Base-by-base conservation (phyloP, 2,113 vertebrate genomes). In the Trematomus loennbergii region DNA sequence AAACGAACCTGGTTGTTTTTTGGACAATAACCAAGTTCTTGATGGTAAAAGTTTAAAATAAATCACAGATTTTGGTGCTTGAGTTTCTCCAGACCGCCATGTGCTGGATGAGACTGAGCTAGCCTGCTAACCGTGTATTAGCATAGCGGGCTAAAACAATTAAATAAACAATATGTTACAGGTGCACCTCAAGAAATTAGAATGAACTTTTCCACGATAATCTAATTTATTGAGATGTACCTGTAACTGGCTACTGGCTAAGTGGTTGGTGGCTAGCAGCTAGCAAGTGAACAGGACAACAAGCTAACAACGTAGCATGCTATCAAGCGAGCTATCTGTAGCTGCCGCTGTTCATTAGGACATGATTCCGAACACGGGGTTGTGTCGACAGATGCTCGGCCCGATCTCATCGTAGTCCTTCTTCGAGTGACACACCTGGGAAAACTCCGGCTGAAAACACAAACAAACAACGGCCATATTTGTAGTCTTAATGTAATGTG, bases 361-460 rank as follows among this genome's bases (percentile, higher is more conserved):
- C 97, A 97, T 97, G 87, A 97, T 95, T 82, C 97, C 97, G 16
- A 97, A 98, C 81, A 97, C 97, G 0, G 97, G 96, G 85, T 97
- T 97, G 87, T 97, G 97, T 83, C 96, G 96, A 92, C 97, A 97
- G 94, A 98, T 96, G 88, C 96, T 96, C 55, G 97, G 97, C 18
- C 97, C 97, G 0, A 93, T 94, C 81, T 97, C 97, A 84, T 97
- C 96, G 12, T 97, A 98, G 93, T 96, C 96, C 87, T 96, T 97
- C 95, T 97, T 97, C n/a, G 96, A 96, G 90, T 97, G 96, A 72
- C 97, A 98, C 45, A 97, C 96, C 77, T 97, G 96, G 53, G 95
- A 95, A 83, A 98, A 98, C 89, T 97, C 97, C 0, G 96, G 96
- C 97, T 98, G 85, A 0, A 79, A 9, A 78, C n/a, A 81, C 43